Evolutionary conservation across 2,113 vertebrate species (phyloP), one percentile per base, ranked within the genome.

Genomic region (Candoia aspera): DNA sequence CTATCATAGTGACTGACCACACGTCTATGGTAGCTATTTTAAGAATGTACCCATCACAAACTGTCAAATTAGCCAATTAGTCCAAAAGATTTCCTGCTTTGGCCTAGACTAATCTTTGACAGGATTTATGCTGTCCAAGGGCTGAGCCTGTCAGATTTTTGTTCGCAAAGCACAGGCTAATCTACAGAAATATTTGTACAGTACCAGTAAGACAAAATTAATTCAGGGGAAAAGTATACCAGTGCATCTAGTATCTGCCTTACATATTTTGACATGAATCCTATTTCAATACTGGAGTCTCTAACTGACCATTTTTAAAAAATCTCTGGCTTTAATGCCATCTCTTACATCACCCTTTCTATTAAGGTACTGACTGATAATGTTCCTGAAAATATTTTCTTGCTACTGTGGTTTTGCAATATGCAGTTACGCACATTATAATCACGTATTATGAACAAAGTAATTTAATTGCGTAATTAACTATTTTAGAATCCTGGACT

Each of bases 401-500:
- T 58, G 12, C 5, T 91, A 23, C 17, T n/a, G 9, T 64, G n/a
- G 17, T 64, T 90, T 68, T 54, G 59, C 46, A 62, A 64, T 91
- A 64, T 42, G 49, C 42, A 86, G 9, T 68, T 86, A 86, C 10
- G 46, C 46, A 59, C 37, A 33, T 26, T 26, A 11, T 85, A 60
- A 86, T 29, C 6, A 23, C 54, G 33, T 62, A 53, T 62, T 85
- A 62, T 33, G 11, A 53, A 23, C 29, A 17, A 49, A 73, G 84
- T 57, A 73, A 87, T 73, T 59, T 55, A 91, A 91, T 57, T 86
- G 58, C 55, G 53, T 91, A 58, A 90, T 84, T 84, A 86, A 73
- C 29, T 57, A 37, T 55, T 54, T 73, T 33, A 42, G 68, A 91
- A 57, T 37, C 49, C 59, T 91, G 90, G 33, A n/a, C 62, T 29